Evolutionary conservation across 2,113 vertebrate species (phyloP), one percentile per base, ranked within the genome.

Genomic region (Mirza zaza): DNA sequence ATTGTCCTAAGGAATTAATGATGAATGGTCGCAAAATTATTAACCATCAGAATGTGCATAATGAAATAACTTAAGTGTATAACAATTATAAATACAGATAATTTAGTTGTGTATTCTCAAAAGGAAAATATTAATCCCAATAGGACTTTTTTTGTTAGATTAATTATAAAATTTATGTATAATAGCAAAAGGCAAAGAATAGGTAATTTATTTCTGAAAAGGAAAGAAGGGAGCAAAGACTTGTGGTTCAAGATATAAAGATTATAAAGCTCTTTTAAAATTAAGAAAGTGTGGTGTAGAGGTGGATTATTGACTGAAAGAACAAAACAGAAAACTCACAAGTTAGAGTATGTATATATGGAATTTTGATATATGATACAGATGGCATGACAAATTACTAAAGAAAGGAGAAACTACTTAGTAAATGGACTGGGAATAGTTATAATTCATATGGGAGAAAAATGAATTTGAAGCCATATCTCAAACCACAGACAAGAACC

Each of bases 131-230:
- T 73, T 77, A 77, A 59, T 76, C 39, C 4, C 39, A 21, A 34
- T 11, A 77, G n/a, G 23, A 34, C 42, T 34, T 59, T 93, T 76
- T 67, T 90, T 36, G 57, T 59, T 42, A 75, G 10, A 50, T 23
- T 73, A n/a, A 55, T n/a, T 92, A 32, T 63, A 45, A 86, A 79
- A 59, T 67, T 59, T 83, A 61, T 52, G n/a, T 70, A 71, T 13
- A 85, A 20, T 6, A 84, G 21, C 36, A 95, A 52, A 93, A 11
- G 88, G 18, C 11, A 92, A 90, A 57, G 13, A 59, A 82, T 21
- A 96, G 27, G 42, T 32, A 29, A 73, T 84, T 93, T 59, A 55
- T 94, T 90, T 95, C 48, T 68, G 45, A 80, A 88, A 67, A 91
- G 21, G 21, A 25, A n/a, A 65, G 80, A 61, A 3, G 18, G 14